These are phyloP conservation scores for Agriotes lineatus DNA, from an alignment of 2,888 invertebrate species.

Conservation along the genomic window DNA sequence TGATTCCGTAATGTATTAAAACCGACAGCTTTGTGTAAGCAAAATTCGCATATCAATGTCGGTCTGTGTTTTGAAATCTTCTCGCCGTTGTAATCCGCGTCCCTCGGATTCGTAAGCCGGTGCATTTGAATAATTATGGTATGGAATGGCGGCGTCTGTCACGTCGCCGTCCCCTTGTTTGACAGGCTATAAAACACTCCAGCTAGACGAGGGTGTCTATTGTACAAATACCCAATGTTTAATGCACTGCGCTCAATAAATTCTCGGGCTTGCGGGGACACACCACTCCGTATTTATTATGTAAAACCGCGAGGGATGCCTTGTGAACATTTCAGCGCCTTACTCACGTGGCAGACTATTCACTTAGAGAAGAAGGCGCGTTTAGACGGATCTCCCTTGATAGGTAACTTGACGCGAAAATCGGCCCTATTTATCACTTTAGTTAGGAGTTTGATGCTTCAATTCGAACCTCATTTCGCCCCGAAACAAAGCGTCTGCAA, in stretches of 20 bases:
- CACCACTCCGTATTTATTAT: conserved; percentile 40
- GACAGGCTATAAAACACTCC: conserved; percentile 51
- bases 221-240: conserved; percentile 52
- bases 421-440: not conserved
- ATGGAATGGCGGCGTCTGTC: conserved; percentile 44
- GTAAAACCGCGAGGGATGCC: conserved; percentile 43
- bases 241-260: conserved; percentile 51
- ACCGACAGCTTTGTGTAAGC: conserved; percentile 4
- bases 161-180: conserved; percentile 47
- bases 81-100: conserved; percentile 35
- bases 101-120: conserved; percentile 37
- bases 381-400: not conserved
- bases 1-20: not conserved
- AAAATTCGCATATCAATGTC: conserved; percentile 37
- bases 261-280: conserved; percentile 42
- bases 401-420: conserved; percentile 1
- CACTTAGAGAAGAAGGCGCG: conserved; percentile 4
- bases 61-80: conserved; percentile 35
- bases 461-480: too few relatives aligned
- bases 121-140: conserved; percentile 49
- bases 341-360: conserved; percentile 24
- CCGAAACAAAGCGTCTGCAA: too few relatives aligned
- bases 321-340: conserved; percentile 40
- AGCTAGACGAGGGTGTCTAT: conserved; percentile 50
- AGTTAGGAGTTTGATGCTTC: too few relatives aligned